A percentile compares a stretch with the other conserved stretches of the same genome.
These are phyloP conservation scores for Trissoscelio sp. DNA, from an alignment of 2,888 invertebrate genomes.

Conservation along the genomic window DNA sequence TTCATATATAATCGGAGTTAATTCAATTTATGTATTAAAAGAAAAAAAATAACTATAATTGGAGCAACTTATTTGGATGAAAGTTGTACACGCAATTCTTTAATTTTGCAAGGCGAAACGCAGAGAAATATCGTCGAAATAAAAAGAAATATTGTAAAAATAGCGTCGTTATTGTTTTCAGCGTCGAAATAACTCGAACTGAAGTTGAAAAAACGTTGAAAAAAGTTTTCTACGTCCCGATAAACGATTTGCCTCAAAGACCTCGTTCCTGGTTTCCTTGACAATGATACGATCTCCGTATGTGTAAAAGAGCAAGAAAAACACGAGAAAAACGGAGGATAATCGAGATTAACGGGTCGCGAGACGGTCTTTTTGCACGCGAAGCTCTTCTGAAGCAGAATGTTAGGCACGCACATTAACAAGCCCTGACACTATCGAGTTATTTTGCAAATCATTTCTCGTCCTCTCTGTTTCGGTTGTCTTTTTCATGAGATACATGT, in stretches of 20 bases:
- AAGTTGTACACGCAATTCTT: too few relatives aligned
- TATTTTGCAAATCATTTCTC: conserved; percentile 4
- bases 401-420: conserved; percentile 50
- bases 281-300: conserved; percentile 48
- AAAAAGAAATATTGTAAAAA: too few relatives aligned
- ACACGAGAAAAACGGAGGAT: conserved; percentile 46
- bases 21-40: too few relatives aligned
- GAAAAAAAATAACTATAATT: too few relatives aligned
- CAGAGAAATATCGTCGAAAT: too few relatives aligned
- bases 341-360: conserved; percentile 56
- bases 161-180: too few relatives aligned
- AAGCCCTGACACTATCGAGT: conserved; percentile 52
- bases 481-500: conserved; percentile 46
- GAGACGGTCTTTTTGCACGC: conserved; percentile 56
- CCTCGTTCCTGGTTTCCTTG: conserved; percentile 55
- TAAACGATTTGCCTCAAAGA: conserved; percentile 54
- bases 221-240: conserved; percentile 32
- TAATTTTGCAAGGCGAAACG: too few relatives aligned
- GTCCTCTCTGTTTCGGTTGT: conserved; percentile 50
- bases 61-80: too few relatives aligned
- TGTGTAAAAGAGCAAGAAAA: conserved; percentile 54
- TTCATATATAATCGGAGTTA: too few relatives aligned
- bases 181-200: too few relatives aligned
- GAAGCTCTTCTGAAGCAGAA: conserved; percentile 32
- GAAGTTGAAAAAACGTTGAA: neutral